phyloP scores from a whole-genome alignment of 2,113 vertebrate species.

The Solenodon paradoxus region DNA sequence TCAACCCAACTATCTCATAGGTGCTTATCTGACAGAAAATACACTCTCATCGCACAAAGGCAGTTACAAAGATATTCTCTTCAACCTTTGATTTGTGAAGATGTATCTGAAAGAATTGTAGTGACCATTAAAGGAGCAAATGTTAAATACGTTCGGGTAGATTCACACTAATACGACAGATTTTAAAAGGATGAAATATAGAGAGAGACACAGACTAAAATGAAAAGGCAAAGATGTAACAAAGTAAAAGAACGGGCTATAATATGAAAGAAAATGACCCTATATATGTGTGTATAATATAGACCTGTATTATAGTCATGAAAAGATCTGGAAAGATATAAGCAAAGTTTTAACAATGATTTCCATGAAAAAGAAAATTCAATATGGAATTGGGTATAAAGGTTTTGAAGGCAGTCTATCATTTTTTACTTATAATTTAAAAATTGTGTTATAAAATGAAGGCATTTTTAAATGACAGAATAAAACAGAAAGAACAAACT shows the following conservation, averaged over 20 bases:
- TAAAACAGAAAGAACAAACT: neutral
- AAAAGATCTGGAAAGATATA: neutral
- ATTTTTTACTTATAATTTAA: neutral
- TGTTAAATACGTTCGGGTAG: conserved; percentile 14
- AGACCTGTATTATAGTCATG: neutral
- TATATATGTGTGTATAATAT: neutral
- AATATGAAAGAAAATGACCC: neutral
- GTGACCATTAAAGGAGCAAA: conserved; percentile 20
- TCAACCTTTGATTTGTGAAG: neutral
- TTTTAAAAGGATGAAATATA: conserved; percentile 24
- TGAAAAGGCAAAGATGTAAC: neutral
- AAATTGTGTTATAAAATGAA: neutral
- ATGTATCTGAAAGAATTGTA: neutral
- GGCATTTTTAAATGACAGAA: neutral
- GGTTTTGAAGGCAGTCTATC: neutral
- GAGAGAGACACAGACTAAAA: neutral
- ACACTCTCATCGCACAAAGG: neutral
- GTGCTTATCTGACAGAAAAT: neutral
- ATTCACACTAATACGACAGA: neutral
- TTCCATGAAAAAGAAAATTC: neutral
- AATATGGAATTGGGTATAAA: neutral
- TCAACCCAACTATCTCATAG: neutral
- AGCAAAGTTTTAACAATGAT: neutral
- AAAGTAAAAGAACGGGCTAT: neutral
- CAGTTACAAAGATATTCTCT: neutral